Evolutionary conservation across 2,888 invertebrate genomes (phyloP).

Genomic region (Latheticus oryzae): DNA sequence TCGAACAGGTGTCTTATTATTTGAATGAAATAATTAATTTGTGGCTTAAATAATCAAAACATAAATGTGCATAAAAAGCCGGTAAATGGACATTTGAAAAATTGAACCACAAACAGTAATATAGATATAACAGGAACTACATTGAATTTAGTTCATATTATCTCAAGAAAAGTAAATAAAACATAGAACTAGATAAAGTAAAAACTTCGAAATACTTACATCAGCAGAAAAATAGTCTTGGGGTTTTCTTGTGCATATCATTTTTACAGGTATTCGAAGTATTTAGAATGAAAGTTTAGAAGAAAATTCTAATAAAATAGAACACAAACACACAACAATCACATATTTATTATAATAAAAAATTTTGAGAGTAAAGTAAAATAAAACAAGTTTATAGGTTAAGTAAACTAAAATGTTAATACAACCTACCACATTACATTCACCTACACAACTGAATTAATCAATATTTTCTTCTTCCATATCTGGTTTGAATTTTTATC

Average conservation of each 20-base stretch:
- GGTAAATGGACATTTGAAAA: too few relatives aligned
- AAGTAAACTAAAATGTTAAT: constrained; percentile 52
- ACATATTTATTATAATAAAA: constrained; percentile 46
- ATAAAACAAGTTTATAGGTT: constrained; percentile 55
- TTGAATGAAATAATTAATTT: too few relatives aligned
- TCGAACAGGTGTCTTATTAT: too few relatives aligned
- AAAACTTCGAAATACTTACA: too few relatives aligned
- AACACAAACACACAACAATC: constrained; percentile 46
- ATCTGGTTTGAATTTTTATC: constrained; percentile 26
- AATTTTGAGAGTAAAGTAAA: constrained; percentile 48
- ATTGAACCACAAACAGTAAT: too few relatives aligned
- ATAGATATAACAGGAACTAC: too few relatives aligned
- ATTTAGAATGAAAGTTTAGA: constrained; percentile 39
- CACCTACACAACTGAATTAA: constrained; percentile 57
- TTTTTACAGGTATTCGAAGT: constrained; percentile 40
- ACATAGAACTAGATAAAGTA: too few relatives aligned
- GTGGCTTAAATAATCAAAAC: too few relatives aligned
- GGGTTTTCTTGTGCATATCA: constrained; percentile 53
- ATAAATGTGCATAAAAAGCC: too few relatives aligned
- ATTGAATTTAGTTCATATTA: too few relatives aligned
- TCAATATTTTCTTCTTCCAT: constrained; percentile 52
- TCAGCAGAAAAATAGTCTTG: constrained; percentile 54
- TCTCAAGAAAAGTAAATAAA: too few relatives aligned
- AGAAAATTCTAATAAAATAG: constrained; percentile 45
- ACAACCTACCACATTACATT: constrained; percentile 60